Percentiles rank a stretch among this genome's conserved stretches.
Conservation (phyloP, 2,888 invertebrate genomes). For the Eupithecia vulgata region DNA sequence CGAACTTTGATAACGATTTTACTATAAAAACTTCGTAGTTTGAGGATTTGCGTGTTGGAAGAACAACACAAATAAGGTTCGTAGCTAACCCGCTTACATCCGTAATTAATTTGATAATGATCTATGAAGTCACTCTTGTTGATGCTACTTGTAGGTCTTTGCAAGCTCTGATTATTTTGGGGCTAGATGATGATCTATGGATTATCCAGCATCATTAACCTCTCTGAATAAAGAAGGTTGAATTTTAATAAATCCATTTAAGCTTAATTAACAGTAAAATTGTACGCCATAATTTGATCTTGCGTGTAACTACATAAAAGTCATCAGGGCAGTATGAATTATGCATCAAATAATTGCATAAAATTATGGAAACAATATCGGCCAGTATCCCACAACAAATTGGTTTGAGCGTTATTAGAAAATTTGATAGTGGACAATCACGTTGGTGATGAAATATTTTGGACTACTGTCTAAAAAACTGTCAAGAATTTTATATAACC, state of each 20-base stretch:
- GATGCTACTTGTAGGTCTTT: not conserved
- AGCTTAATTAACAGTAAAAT: constrained; percentile 1
- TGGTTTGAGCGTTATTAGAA: constrained; percentile 24
- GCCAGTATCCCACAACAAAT: constrained; percentile 4
- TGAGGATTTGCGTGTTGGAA: too few relatives aligned
- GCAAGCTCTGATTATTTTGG: not conserved
- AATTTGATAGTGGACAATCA: not conserved
- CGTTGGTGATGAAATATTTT: too few relatives aligned
- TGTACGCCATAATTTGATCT: not conserved
- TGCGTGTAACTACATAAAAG: not conserved
- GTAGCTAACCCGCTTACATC: too few relatives aligned
- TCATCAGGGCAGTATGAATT: constrained; percentile 17
- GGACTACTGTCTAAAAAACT: too few relatives aligned
- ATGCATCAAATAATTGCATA: constrained; percentile 32
- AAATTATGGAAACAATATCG: constrained; percentile 23
- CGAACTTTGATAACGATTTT: too few relatives aligned
- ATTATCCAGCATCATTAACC: not conserved
- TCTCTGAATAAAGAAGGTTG: too few relatives aligned
- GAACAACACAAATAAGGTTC: too few relatives aligned
- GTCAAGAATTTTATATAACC: too few relatives aligned
- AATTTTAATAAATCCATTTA: too few relatives aligned
- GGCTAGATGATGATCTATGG: not conserved
- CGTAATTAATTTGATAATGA: too few relatives aligned
- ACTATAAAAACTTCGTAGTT: too few relatives aligned
- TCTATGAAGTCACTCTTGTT: not conserved